Percentiles rank a stretch among this genome's conserved stretches.
Evolutionary conservation across 2,797 vertebrate species (phyloP).

Genomic region (Sebastes diploproa): DNA sequence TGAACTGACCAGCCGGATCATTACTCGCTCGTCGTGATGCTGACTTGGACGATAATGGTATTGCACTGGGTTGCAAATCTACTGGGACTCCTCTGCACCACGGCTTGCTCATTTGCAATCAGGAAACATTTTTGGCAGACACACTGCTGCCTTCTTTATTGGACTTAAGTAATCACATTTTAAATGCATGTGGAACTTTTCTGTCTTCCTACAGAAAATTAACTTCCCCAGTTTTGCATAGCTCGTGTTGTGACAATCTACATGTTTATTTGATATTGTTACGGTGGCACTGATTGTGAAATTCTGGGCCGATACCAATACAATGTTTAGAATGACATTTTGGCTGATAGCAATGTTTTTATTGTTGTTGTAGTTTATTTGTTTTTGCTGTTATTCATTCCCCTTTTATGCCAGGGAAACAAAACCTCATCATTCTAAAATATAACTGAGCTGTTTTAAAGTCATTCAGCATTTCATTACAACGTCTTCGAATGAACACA

Average conservation of each 20-base stretch:
- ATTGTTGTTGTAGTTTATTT: too few relatives aligned
- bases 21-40: background rate
- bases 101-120: slow-evolving; percentile 30
- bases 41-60: background rate
- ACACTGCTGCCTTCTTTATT: slow-evolving; percentile 19
- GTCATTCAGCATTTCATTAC: too few relatives aligned
- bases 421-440: too few relatives aligned
- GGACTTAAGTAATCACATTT: slow-evolving; percentile 26
- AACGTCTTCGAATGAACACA: too few relatives aligned
- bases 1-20: background rate
- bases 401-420: too few relatives aligned
- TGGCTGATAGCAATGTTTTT: too few relatives aligned
- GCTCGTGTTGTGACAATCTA: background rate
- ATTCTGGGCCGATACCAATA: too few relatives aligned
- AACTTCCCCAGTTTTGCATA: background rate
- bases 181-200: background rate
- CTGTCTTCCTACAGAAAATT: background rate
- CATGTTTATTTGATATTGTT: background rate
- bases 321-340: too few relatives aligned
- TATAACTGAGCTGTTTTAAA: too few relatives aligned
- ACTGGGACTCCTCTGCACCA: background rate
- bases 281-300: too few relatives aligned
- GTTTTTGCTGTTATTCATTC: too few relatives aligned
- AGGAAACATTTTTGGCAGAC: slow-evolving; percentile 21
- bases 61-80: background rate